phyloP scores from a whole-genome alignment of 2,888 invertebrate species.

The Beris morrisii region DNA sequence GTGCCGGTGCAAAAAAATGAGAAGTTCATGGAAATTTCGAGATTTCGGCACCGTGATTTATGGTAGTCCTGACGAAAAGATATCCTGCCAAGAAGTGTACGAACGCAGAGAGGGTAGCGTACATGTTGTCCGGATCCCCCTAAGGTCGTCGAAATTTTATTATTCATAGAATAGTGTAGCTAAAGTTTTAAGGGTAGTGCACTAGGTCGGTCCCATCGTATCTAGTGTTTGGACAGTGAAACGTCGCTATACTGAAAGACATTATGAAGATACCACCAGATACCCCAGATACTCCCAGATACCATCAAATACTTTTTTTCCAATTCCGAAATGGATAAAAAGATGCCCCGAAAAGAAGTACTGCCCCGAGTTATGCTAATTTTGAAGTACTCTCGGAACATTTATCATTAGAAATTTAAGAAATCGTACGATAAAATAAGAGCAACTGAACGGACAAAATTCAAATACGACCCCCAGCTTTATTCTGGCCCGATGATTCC shows the following conservation, averaged over 20 bases:
- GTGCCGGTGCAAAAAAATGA: slow-evolving; percentile 14
- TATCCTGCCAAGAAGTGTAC: slow-evolving; percentile 30
- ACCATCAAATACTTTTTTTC: neutral
- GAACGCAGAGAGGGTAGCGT: neutral
- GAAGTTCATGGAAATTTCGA: slow-evolving; percentile 33
- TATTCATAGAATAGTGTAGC: slow-evolving; percentile 36
- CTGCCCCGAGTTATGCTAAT: slow-evolving; percentile 19
- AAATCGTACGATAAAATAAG: slow-evolving; percentile 7
- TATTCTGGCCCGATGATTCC: slow-evolving; percentile 13
- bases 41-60: slow-evolving; percentile 36
- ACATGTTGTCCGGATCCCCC: slow-evolving; percentile 26
- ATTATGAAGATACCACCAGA: neutral
- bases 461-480: no score
- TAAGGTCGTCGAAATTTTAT: slow-evolving; percentile 32
- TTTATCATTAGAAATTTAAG: slow-evolving; percentile 33
- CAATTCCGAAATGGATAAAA: slow-evolving; percentile 16
- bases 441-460: slow-evolving; percentile 4
- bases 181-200: slow-evolving; percentile 3
- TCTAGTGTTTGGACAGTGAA: neutral
- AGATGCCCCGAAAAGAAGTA: slow-evolving; percentile 4
- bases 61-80: slow-evolving; percentile 36
- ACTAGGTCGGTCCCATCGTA: slow-evolving; percentile 25
- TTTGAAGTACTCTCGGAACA: slow-evolving; percentile 23
- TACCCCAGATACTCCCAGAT: neutral
- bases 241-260: neutral